Evolutionary conservation across 2,113 vertebrate species (phyloP), one percentile per base, ranked within the genome.

Genomic region (Cryptomyrus ogoouensis): DNA sequence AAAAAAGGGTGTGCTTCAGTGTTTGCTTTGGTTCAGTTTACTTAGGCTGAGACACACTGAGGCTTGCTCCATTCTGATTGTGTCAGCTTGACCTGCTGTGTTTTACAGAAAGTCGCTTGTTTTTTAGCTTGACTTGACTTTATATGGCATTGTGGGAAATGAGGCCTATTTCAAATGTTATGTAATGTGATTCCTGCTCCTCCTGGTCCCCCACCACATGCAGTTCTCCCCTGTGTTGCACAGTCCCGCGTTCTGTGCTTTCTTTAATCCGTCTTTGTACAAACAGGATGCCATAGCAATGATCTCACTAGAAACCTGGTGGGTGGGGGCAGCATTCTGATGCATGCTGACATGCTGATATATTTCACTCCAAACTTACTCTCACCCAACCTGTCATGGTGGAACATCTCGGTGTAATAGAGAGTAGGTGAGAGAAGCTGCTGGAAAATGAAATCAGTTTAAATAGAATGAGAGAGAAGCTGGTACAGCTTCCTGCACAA

Each of bases 1-100:
- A 58, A 42, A 42, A 39, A 15, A 24, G 80, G 21, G 31, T 62
- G 50, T 89, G 77, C 27, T 39, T 85, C 52, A 80, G 19, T 56
- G 31, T 80, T 80, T 80, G 35, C 31, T 80, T 80, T 80, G 74
- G 74, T 80, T 80, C 74, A 80, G 74, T 35, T 42, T 80, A 42
- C 74, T 80, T 42, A 42, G 74, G 35, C 35, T 80, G 35, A 77
- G n/a, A 66, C 62, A 27, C 66, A 70, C 66, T 70, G 27, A 10
- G 66, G 66, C 27, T 70, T 70, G 27, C 24, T 77, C 62, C 15
- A 19, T 42, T 42, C 35, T 80, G 27, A 70, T 70, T 70, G 74
- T 80, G 74, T 80, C 74, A 80, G 74, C 74, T 80, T 80, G 31
- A 39, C 74, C 74, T 80, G 74, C 74, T 80, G 35, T 42, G 74